Percentiles rank a stretch among this genome's conserved stretches.
These are phyloP conservation scores for Esox masquinongy DNA, from an alignment of 2,797 vertebrate genomes.

Conservation along the genomic window DNA sequence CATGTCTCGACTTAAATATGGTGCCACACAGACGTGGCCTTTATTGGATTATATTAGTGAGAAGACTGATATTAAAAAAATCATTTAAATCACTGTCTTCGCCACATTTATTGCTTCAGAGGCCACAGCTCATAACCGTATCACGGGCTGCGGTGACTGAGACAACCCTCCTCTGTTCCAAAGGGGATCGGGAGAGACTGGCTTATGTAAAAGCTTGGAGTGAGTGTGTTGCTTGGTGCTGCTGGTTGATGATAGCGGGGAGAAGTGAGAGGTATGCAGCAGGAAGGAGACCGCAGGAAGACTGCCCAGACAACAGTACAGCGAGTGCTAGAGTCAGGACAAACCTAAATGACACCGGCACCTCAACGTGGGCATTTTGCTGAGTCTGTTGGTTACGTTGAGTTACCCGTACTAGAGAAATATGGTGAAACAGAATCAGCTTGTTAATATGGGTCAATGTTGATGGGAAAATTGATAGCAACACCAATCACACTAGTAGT, in stretches of 20 bases:
- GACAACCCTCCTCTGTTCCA: not conserved
- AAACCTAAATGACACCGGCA: no score
- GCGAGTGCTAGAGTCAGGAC: not conserved
- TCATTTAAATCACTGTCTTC: conserved; percentile 35
- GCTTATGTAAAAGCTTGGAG: not conserved
- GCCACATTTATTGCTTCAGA: conserved; percentile 26
- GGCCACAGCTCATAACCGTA: conserved; percentile 31
- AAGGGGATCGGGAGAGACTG: not conserved
- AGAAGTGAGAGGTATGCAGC: conserved; percentile 9
- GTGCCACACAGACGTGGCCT: conserved; percentile 35
- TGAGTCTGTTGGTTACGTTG: no score
- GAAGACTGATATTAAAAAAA: conserved; percentile 16
- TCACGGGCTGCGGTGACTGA: not conserved
- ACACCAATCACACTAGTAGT: no score
- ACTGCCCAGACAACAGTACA: not conserved
- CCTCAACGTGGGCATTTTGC: no score
- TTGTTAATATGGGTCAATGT: no score
- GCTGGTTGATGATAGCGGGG: conserved; percentile 16
- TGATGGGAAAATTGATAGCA: no score
- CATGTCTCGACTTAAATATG: not conserved
- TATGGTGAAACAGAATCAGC: no score
- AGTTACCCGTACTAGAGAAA: no score
- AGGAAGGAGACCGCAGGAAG: not conserved
- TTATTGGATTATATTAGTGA: conserved; percentile 44
- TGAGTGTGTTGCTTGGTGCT: not conserved